Base-by-base conservation (phyloP, 2,797 vertebrate species). In the Dryobates pubescens region DNA sequence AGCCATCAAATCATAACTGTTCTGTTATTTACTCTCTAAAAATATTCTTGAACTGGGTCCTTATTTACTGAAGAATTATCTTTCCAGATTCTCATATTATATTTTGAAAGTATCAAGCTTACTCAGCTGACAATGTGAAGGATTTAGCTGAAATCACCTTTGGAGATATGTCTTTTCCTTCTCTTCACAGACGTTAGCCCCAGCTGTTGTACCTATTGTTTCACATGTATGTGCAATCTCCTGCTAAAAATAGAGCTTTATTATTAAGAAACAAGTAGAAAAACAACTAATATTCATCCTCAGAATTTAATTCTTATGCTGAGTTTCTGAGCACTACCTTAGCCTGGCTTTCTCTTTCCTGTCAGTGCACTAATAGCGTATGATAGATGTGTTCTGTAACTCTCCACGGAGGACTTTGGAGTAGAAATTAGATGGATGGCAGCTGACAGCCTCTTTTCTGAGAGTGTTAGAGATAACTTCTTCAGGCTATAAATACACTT, bases 141-240 rank as follows among this genome's bases (percentile, higher is more conserved):
- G 49, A 79, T 65, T 88, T 38, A 88, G 49, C 77, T 82, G 70
- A 62, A 91, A 78, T 70, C 59, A 86, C 26, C 32, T 87, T 90
- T 57, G 17, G 8, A 53, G 54, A n/a, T 17, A 26, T 54, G 38
- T 54, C 70, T 82, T 85, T 62, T 51, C 49, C n/a, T 93, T 79
- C 54, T 89, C 41, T 71, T 92, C 79, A 58, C 45, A 64, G 43
- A 82, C 29, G 43, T 59, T 89, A 57, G 9, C 26, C 4, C 49
- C 73, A 89, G 57, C 45, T 76, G 70, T 72, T 8, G 0, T 32
- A 79, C 17, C 43, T 26, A 10, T 27, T 74, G 27, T 74, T 68
- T 72, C 29, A 41, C 18, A 22, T 4, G 9, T 56, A 32, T 4
- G 4, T 47, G 32, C 17, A 18, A 90, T 17, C 30, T 69, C 30